Percentiles rank a stretch among this genome's conserved stretches.
phyloP scores from a whole-genome alignment of 37 sponge, comb jelly and placozoan genomes.

The Halisarca cf. caerulea region DNA sequence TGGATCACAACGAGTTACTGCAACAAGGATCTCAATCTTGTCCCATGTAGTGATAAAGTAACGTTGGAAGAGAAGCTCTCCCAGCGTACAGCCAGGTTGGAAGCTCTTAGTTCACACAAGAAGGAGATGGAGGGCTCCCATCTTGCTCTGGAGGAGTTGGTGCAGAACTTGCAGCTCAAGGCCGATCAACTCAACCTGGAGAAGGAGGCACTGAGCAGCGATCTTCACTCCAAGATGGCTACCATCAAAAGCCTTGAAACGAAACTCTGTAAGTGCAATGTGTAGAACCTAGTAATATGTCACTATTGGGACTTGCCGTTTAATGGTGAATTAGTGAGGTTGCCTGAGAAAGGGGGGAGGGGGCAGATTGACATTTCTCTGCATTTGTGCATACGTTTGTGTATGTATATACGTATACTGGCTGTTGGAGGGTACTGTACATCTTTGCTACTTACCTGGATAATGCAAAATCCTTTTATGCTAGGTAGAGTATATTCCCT shows the following conservation, averaged over 20 bases:
- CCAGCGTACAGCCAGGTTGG: slow-evolving; percentile 13
- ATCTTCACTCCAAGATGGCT: slow-evolving; percentile 22
- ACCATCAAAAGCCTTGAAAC: neutral
- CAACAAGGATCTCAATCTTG: neutral
- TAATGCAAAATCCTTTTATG: too few species aligned
- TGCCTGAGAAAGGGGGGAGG: too few species aligned
- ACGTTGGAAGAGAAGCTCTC: slow-evolving; percentile 35
- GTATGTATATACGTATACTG: neutral
- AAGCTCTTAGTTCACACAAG: slow-evolving; percentile 33
- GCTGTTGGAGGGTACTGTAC: too few species aligned
- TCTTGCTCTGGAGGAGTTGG: slow-evolving; percentile 34
- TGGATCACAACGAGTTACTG: too few species aligned
- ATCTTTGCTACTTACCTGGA: too few species aligned
- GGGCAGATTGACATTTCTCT: neutral
- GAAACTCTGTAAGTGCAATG: neutral
- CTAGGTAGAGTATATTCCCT: too few species aligned
- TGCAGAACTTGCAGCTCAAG: slow-evolving; percentile 44
- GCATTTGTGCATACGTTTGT: neutral
- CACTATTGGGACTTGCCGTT: too few species aligned
- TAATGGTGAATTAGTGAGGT: too few species aligned
- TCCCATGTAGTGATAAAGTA: slow-evolving; percentile 26
- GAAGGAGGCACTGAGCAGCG: slow-evolving; percentile 28
- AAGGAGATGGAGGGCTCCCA: slow-evolving; percentile 10
- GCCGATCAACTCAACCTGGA: slow-evolving; percentile 33
- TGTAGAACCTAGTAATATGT: too few species aligned